These are phyloP conservation scores for Brenthis ino DNA, from an alignment of 2,888 invertebrate species.

Conservation along the genomic window DNA sequence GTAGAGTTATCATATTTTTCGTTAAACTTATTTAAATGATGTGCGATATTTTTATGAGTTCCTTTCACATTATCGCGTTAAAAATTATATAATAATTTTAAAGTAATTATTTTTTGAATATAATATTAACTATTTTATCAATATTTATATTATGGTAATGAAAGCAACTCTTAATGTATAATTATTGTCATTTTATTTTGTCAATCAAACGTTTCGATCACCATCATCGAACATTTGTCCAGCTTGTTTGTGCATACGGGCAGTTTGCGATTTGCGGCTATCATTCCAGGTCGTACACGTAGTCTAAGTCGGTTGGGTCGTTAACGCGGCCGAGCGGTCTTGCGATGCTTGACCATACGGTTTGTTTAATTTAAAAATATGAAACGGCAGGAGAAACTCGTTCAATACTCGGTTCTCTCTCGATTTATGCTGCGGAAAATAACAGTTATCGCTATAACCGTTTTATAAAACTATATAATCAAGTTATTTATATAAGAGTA, in stretches of 20 bases:
- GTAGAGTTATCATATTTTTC: constrained; percentile 20
- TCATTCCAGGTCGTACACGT: constrained; percentile 73
- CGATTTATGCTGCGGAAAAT: neutral
- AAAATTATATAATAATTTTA: neutral
- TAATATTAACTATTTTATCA: neutral
- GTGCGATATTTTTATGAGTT: constrained; percentile 21
- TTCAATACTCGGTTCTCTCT: neutral
- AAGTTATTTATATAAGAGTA: constrained; percentile 29
- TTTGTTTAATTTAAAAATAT: constrained; percentile 67
- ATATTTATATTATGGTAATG: neutral
- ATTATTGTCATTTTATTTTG: constrained; percentile 29
- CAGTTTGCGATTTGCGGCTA: constrained; percentile 63
- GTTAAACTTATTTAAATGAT: constrained; percentile 20
- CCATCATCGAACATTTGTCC: constrained; percentile 39
- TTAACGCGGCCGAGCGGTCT: constrained; percentile 61
- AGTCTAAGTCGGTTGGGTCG: constrained; percentile 60
- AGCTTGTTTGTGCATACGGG: constrained; percentile 40
- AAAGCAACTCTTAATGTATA: constrained; percentile 23
- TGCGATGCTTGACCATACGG: constrained; percentile 73
- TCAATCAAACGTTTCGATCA: constrained; percentile 33
- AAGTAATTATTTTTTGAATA: neutral
- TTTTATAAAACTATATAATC: too few species aligned
- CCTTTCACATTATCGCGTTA: constrained; percentile 13
- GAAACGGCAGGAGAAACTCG: constrained; percentile 47
- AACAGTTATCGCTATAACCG: neutral